Evolutionary conservation across 2,797 vertebrate species (phyloP), one percentile per base, ranked within the genome.

Genomic region (Scolopax bukidnonensis): DNA sequence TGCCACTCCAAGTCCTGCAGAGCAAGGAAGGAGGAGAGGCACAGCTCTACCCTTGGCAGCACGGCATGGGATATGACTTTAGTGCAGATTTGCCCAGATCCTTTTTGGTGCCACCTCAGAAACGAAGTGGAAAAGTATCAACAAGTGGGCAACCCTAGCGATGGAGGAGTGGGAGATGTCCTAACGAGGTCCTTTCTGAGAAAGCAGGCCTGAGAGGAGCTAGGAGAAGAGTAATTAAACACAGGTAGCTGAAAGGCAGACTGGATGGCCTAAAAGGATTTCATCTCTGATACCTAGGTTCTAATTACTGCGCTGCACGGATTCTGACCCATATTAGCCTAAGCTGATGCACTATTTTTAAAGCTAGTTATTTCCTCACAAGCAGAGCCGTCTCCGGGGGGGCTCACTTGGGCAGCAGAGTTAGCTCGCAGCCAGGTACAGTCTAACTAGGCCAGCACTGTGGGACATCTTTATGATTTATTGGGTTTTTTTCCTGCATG

Each of bases 401-500:
- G 76, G 64, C 74, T 53, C 2, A 4, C 70, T 47, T 17, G 90
- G 90, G 82, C 88, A 76, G 84, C 81, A 48, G 89, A 24, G 8
- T 23, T n/a, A 25, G 75, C 57, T 94, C 57, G 1, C 84, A 89
- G 90, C 89, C 82, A 75, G 84, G 71, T 57, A 65, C 0, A 2
- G 78, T 24, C 51, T 79, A 96, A 91, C 90, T 79, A 93, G 95
- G 90, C 87, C 90, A 95, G 85, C 78, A 25, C 83, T 38, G 83
- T 12, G 1, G 85, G 88, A 84, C 25, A 87, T 63, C 75, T 40
- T 53, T 23, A 30, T 12, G 53, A 82, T 56, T 57, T 60, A 3
- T 14, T 47, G 21, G 21, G 21, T 21, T n/a, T 45, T 61, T 21
- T 5, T 21, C 38, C 59, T 25, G 24, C 17, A 1, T 0, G 0